Percentiles rank a stretch among this genome's conserved stretches.
Evolutionary conservation across 1,140 invertebrate species (phyloP).

Genomic region (Streblospio benedicti): DNA sequence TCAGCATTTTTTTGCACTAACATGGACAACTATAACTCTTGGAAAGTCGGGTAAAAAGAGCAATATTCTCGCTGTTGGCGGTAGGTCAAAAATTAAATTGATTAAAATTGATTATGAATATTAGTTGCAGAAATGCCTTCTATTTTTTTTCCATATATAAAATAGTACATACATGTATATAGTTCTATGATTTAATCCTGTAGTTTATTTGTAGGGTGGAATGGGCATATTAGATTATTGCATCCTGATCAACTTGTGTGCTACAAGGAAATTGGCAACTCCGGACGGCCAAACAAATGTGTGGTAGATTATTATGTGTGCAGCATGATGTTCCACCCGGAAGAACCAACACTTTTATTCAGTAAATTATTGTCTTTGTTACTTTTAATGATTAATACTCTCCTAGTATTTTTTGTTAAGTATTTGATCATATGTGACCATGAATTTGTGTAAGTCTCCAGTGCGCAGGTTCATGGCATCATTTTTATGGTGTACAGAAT

Average conservation of each 20-base stretch:
- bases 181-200: background rate
- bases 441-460: background rate
- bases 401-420: too few species aligned
- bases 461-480: background rate
- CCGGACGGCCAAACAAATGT: slow-evolving; percentile 11
- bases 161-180: background rate
- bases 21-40: slow-evolving; percentile 46
- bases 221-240: slow-evolving; percentile 32
- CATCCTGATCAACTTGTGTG: slow-evolving; percentile 39
- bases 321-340: slow-evolving; percentile 49
- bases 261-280: slow-evolving; percentile 32
- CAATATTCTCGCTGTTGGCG: slow-evolving; percentile 49
- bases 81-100: slow-evolving; percentile 35
- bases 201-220: slow-evolving; percentile 26
- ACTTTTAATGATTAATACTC: too few species aligned
- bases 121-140: too few species aligned
- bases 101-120: too few species aligned
- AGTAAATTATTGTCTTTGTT: slow-evolving; percentile 38
- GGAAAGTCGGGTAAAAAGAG: slow-evolving; percentile 21
- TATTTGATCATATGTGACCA: too few species aligned
- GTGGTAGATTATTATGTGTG: slow-evolving; percentile 38
- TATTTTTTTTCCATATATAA: too few species aligned
- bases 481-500: background rate
- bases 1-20: slow-evolving; percentile 47
- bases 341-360: slow-evolving; percentile 43